A percentile compares a stretch with the other conserved stretches of the same genome.
These are phyloP conservation scores for Orgyia antiqua DNA, from an alignment of 2,888 invertebrate species.

Conservation along the genomic window DNA sequence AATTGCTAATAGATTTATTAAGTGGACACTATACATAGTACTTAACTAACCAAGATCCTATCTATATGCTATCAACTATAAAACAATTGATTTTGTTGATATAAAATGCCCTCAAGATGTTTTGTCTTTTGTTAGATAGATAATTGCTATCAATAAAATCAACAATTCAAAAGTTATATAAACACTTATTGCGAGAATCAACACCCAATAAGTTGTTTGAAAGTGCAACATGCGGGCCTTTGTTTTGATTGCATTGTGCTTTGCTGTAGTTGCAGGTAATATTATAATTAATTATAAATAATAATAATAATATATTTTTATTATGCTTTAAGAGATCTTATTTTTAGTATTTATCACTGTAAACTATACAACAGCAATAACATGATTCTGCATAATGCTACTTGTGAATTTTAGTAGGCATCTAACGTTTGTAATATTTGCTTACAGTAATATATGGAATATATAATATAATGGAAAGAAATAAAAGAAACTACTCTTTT, in stretches of 20 bases:
- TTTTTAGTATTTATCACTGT: not conserved
- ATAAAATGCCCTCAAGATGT: not conserved
- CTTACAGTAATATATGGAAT: no score
- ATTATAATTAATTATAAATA: not conserved
- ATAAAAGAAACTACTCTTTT: no score
- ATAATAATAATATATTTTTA: not conserved
- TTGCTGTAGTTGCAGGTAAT: slow-evolving; percentile 20
- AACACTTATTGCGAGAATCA: slow-evolving; percentile 1
- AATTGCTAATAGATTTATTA: no score
- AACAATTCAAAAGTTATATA: slow-evolving; percentile 19
- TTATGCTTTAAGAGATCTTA: not conserved
- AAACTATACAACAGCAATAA: no score
- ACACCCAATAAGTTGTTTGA: slow-evolving; percentile 5
- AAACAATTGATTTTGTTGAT: no score
- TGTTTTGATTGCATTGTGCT: slow-evolving; percentile 10
- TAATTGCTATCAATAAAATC: slow-evolving; percentile 13
- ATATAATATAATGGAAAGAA: no score
- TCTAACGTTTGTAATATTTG: no score
- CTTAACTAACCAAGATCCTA: no score
- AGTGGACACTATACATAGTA: no score
- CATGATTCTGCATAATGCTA: no score
- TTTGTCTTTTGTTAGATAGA: slow-evolving; percentile 19
- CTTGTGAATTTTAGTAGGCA: no score
- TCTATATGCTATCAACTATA: no score
- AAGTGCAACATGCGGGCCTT: slow-evolving; percentile 20